Conservation (phyloP, 2,888 invertebrate genomes). For the Drosophila robusta region DNA sequence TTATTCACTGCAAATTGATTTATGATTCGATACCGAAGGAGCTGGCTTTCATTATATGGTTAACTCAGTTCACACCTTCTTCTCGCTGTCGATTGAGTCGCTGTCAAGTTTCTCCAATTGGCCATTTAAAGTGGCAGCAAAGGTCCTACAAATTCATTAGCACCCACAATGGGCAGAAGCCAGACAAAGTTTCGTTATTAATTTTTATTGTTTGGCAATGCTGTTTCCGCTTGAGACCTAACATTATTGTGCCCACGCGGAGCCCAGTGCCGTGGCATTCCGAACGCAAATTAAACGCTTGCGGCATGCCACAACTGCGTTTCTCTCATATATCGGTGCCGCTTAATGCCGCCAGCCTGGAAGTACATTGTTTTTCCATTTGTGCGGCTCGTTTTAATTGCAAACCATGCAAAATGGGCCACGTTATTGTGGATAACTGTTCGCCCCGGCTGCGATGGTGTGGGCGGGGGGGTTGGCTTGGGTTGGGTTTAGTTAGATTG, state of each 20-base stretch:
- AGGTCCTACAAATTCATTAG: slow-evolving; percentile 6
- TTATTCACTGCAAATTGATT: slow-evolving; percentile 15
- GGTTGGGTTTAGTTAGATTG: background rate
- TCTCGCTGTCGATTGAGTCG: background rate
- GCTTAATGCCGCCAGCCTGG: slow-evolving; percentile 45
- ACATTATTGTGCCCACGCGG: background rate
- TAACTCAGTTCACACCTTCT: background rate
- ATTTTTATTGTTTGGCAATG: slow-evolving; percentile 53
- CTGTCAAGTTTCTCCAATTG: background rate
- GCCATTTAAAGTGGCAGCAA: slow-evolving; percentile 6
- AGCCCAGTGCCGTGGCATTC: slow-evolving; percentile 10
- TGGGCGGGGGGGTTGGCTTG: background rate
- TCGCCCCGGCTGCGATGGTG: background rate
- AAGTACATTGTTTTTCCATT: slow-evolving; percentile 75
- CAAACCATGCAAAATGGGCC: slow-evolving; percentile 42
- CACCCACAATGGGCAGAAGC: background rate
- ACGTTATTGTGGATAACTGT: slow-evolving; percentile 37
- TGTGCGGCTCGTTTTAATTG: slow-evolving; percentile 66
- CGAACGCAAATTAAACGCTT: slow-evolving; percentile 65
- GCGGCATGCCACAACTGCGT: slow-evolving; percentile 46
- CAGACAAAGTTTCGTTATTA: slow-evolving; percentile 54
- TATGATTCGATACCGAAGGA: slow-evolving; percentile 13
- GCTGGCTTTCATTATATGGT: slow-evolving; percentile 1
- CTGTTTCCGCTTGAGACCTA: background rate
- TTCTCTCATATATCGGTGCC: slow-evolving; percentile 31